Evolutionary conservation across 2,888 invertebrate species (phyloP).

Genomic region (Eucriotettix oculatus): DNA sequence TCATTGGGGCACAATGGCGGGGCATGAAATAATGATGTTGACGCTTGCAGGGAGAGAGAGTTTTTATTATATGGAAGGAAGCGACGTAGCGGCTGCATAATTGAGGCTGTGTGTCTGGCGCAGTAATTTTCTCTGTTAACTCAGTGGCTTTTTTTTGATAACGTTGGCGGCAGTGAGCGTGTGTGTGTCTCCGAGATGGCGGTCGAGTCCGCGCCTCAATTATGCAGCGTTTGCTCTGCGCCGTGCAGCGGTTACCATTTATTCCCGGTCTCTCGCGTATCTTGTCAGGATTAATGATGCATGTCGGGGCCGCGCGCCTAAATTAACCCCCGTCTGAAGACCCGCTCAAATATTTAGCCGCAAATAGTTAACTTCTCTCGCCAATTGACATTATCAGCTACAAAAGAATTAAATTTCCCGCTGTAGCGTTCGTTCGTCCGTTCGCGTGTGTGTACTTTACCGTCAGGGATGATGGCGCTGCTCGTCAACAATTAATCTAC

Average conservation of each 20-base stretch:
- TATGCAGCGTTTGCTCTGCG: no score
- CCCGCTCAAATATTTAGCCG: no score
- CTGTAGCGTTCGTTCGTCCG: no score
- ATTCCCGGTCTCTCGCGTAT: background rate
- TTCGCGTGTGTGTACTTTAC: no score
- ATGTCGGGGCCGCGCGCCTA: no score
- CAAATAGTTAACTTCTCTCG: no score
- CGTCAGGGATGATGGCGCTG: no score
- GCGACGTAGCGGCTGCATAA: background rate
- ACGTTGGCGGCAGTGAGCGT: background rate
- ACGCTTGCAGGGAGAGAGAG: background rate
- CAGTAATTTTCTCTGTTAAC: constrained; percentile 1
- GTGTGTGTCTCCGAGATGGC: background rate
- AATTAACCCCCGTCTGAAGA: no score
- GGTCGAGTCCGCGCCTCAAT: background rate
- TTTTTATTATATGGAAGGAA: background rate
- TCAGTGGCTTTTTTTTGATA: background rate
- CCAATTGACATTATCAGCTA: no score
- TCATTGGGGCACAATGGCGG: background rate
- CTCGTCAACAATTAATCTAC: no score
- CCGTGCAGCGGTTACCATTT: background rate
- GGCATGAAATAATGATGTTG: background rate
- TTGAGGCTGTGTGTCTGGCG: background rate
- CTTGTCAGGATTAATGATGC: no score
- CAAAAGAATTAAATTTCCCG: no score